Evolutionary conservation across 2,113 vertebrate species (phyloP), one percentile per base, ranked within the genome.

Genomic region (Bubo scandiacus): DNA sequence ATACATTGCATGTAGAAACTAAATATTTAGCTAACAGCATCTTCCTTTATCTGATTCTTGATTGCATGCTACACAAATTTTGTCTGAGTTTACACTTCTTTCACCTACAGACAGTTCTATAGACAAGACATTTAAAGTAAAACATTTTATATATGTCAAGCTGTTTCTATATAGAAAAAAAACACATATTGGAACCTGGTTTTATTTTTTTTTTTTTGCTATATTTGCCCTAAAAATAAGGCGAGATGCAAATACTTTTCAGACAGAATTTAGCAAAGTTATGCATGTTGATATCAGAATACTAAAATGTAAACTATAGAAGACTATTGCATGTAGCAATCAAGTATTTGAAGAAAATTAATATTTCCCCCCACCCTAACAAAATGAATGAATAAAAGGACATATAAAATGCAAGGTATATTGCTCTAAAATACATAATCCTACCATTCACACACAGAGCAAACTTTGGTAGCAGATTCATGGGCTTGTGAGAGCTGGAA

Each of bases 141-240:
- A 80, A 4, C 11, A 49, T 10, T 68, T 62, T 30, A 57, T 63
- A 13, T 11, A 58, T 14, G 2, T 59, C 12, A 59, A 52, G 13
- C 4, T 94, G 7, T 12, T 82, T 90, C 81, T 57, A 61, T 5
- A 65, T 27, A 52, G 14, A 62, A 74, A 62, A 47, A 2, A 72
- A 55, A 65, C 2, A n/a, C 12, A 34, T 32, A 40, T 9, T 57
- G 12, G 12, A 77, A 61, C 4, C 0, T 49, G 8, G 3, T 7
- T 73, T 77, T 58, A 25, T 5, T 5, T 49, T 66, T 36, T 36
- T 36, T 36, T 36, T 90, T 78, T 47, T 27, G 52, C 4, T 55
- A 5, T 58, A 90, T 86, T 90, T 67, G 8, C 6, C 40, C 6
- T 30, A 29, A 73, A 90, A 75, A 22, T 51, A 84, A n/a, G 12